Evolutionary conservation across 2,888 invertebrate species (phyloP), one percentile per base, ranked within the genome.

Genomic region (Brachypalpus laphriformis): DNA sequence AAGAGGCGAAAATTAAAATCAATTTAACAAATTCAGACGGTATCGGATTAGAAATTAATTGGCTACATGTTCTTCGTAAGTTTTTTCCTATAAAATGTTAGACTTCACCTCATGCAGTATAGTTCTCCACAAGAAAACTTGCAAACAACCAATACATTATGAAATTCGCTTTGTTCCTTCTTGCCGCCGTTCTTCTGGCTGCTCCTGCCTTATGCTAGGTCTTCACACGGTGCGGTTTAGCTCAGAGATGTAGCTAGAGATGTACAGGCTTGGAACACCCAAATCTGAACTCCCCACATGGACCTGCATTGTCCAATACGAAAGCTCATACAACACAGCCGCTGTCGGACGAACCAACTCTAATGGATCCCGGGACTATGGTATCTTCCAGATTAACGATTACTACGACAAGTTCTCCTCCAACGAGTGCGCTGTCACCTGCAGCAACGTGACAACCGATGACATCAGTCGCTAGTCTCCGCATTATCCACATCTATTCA

Each of bases 341-440:
- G 92, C 91, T 2, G 89, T 92, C 37, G 93, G 93, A 0, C 91
- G 88, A 16, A 88, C 91, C 0, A 93, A 94, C 88, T 87, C 86
- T 1, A 93, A 94, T 87, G 93, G 94, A 0, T 91, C 91, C 28
- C 87, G 87, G 42, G 93, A 93, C 86, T 93, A 90, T 82, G 92
- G 92, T 25, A 87, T 92, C 45, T 92, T 92, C 86, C 92, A 92
- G 87, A 91, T 92, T 57, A 92, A 92, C 81, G 90, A 92, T 87
- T 89, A 88, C 18, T 92, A 87, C 66, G 88, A 89, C 20, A 86
- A 86, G 37, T 87, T 86, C 74, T 89, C 89, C 49, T 87, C 89
- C 82, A 92, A 92, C 57, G 90, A 88, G 5, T 92, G 92, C 85
- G 89, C 90, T 57, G 87, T 90, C 3, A 88, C 89, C 31, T 92